Evolutionary conservation across 2,888 invertebrate genomes (phyloP).

Genomic region (Hyles lineata): DNA sequence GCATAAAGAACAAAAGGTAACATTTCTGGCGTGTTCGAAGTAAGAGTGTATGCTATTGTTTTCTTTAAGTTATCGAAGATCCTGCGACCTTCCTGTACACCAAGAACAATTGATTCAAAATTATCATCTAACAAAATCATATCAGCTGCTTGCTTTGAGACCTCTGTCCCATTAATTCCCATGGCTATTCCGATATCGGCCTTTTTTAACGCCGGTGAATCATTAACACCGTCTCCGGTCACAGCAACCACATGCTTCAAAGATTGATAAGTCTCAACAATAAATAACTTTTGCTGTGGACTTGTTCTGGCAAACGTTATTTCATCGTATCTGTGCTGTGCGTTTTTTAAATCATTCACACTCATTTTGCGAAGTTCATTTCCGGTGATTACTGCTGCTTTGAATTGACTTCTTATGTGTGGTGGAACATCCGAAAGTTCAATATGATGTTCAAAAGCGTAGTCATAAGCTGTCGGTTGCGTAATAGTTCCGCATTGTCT

Average conservation of each 20-base stretch:
- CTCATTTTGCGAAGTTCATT: conserved; percentile 86
- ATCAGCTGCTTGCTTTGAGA: conserved; percentile 94
- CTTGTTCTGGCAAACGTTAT: conserved; percentile 91
- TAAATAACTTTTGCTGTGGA: conserved; percentile 88
- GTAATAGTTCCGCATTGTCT: conserved; percentile 87
- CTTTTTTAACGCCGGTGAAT: conserved; percentile 93
- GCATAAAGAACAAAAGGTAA: conserved; percentile 92
- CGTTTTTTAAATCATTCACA: conserved; percentile 80
- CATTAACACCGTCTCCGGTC: conserved; percentile 95
- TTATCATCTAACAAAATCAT: conserved; percentile 96
- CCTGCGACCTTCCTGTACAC: conserved; percentile 91
- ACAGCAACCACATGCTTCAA: conserved; percentile 93
- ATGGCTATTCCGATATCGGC: conserved; percentile 93
- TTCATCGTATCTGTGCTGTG: conserved; percentile 86
- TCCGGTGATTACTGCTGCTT: conserved; percentile 74
- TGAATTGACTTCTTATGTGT: conserved; percentile 73
- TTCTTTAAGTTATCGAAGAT: conserved; percentile 95
- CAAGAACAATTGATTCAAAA: conserved; percentile 94
- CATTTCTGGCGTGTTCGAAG: conserved; percentile 94
- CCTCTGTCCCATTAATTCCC: conserved; percentile 92
- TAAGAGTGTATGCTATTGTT: conserved; percentile 93
- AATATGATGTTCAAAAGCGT: conserved; percentile 86
- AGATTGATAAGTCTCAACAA: conserved; percentile 92
- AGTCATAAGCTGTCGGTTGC: conserved; percentile 88
- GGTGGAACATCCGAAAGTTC: conserved; percentile 79